Conservation (phyloP, 2,797 vertebrate species). For the Luscinia megarhynchos region DNA sequence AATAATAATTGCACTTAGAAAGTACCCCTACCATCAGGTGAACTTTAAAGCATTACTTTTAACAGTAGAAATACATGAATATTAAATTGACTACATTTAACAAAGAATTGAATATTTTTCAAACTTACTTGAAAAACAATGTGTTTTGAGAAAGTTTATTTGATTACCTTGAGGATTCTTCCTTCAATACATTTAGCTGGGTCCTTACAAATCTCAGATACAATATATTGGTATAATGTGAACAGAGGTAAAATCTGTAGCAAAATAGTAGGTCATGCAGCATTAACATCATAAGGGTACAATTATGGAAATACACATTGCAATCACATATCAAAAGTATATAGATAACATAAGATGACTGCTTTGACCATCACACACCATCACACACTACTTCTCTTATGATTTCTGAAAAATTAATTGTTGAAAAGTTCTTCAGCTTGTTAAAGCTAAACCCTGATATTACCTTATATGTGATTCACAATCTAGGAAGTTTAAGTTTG, state of each 20-base stretch:
- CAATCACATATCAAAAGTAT: not conserved
- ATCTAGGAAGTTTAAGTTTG: not conserved
- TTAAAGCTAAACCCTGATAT: not conserved
- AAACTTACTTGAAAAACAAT: not conserved
- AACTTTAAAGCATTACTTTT: not conserved
- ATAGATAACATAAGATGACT: not conserved
- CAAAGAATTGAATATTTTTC: not conserved
- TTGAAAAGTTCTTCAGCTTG: not conserved
- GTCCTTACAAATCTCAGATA: constrained; percentile 86
- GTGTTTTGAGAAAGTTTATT: not conserved
- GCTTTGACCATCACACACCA: not conserved
- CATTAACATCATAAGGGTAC: not conserved
- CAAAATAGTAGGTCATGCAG: not conserved
- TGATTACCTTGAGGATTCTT: constrained; percentile 90
- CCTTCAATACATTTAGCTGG: constrained; percentile 81
- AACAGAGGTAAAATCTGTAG: constrained; percentile 89
- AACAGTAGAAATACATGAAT: not conserved
- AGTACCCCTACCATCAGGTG: not conserved
- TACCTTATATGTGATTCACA: not conserved
- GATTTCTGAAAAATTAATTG: not conserved
- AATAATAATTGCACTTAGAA: not conserved
- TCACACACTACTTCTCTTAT: not conserved
- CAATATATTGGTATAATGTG: constrained; percentile 87
- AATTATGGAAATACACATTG: not conserved
- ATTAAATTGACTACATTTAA: not conserved